Evolutionary conservation across 2,113 vertebrate genomes (phyloP).

Genomic region (Colinus virginianus): DNA sequence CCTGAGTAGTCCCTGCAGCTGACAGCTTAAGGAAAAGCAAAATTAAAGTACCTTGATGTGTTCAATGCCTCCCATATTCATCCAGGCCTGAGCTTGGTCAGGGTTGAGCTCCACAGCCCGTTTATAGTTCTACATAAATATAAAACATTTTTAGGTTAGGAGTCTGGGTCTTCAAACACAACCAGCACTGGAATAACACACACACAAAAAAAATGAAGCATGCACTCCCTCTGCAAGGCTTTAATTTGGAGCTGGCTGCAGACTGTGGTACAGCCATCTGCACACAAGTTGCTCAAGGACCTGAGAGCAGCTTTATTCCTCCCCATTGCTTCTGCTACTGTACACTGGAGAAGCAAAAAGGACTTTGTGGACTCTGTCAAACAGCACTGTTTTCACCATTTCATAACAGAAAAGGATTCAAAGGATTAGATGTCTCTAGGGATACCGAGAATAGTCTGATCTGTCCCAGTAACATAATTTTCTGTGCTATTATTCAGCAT

Average conservation of each 20-base stretch:
- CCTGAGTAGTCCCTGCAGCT: background rate
- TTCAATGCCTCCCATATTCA: conserved; percentile 99
- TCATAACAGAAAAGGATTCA: background rate
- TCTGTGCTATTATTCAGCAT: background rate
- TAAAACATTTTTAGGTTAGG: conserved; percentile 36
- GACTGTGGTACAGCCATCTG: background rate
- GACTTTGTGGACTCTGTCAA: background rate
- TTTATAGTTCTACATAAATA: conserved; percentile 87
- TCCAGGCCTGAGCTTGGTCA: conserved; percentile 96
- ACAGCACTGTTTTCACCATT: background rate
- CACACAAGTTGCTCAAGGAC: background rate
- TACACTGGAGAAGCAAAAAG: background rate
- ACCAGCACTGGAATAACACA: background rate
- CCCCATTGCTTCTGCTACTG: background rate
- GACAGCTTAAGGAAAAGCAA: background rate
- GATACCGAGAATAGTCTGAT: background rate
- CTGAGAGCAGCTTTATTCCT: background rate
- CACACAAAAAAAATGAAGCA: background rate
- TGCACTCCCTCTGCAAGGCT: background rate
- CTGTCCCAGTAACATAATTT: background rate
- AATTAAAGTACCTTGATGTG: conserved; percentile 90
- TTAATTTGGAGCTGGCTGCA: background rate
- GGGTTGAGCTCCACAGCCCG: conserved; percentile 90
- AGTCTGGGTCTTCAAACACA: background rate
- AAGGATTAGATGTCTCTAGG: background rate